These are phyloP conservation scores for Hippocampus abdominalis DNA, from an alignment of 2,113 vertebrate species.

Conservation along the genomic window DNA sequence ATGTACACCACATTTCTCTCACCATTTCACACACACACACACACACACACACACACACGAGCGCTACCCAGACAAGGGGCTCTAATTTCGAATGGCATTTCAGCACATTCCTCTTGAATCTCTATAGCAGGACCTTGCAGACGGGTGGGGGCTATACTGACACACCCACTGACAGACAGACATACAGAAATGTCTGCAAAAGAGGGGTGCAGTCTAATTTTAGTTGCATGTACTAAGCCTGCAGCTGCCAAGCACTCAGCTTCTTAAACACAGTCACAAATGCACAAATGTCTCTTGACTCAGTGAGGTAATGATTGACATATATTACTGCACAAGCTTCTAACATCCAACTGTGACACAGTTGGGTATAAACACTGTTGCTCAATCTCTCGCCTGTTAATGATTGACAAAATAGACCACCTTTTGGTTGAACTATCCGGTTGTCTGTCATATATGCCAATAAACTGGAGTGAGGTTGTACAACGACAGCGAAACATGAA, in stretches of 20 bases:
- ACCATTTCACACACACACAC: conserved; percentile 13
- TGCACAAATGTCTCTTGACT: conserved; percentile 19
- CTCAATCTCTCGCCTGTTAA: conserved; percentile 16
- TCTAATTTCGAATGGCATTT: conserved; percentile 70
- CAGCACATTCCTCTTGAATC: conserved; percentile 62
- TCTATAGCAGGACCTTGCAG: conserved; percentile 54
- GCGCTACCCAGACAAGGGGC: conserved; percentile 39
- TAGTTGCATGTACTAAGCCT: conserved; percentile 49
- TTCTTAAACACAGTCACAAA: conserved; percentile 40
- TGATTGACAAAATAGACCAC: conserved; percentile 38
- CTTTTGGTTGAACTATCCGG: conserved; percentile 17
- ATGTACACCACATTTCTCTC: conserved; percentile 5
- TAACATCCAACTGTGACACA: conserved; percentile 37
- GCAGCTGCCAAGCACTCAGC: conserved; percentile 57
- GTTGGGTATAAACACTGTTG: conserved; percentile 25
- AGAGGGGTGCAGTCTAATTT: conserved; percentile 58
- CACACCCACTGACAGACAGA: conserved; percentile 40
- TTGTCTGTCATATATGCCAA: conserved; percentile 9
- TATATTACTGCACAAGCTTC: conserved; percentile 35
- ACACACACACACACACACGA: conserved; percentile 13
- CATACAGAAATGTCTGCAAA: conserved; percentile 52
- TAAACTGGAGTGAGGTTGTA: background rate
- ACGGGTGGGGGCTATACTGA: conserved; percentile 32
- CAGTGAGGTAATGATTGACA: conserved; percentile 59
- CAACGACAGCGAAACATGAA: background rate